Conservation (phyloP, 2,888 invertebrate species). For the Drepana falcataria region DNA sequence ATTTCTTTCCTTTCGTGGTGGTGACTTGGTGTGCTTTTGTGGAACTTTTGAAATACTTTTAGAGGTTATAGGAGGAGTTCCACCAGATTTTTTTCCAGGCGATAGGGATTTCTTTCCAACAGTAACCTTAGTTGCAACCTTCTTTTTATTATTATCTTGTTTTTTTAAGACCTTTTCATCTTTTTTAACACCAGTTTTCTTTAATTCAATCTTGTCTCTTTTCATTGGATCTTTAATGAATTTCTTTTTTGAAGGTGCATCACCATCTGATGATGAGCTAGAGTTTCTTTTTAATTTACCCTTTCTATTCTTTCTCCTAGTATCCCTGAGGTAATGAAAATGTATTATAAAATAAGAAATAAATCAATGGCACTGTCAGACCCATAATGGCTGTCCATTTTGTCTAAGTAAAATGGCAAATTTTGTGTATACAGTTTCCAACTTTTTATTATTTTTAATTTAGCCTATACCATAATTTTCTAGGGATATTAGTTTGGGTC, state of each 20-base stretch:
- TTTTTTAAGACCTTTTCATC: slow-evolving; percentile 65
- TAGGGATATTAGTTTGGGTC: too few species aligned
- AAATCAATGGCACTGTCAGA: too few species aligned
- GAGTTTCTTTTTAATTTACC: slow-evolving; percentile 79
- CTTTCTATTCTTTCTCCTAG: slow-evolving; percentile 72
- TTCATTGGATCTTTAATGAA: slow-evolving; percentile 65
- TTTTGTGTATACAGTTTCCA: too few species aligned
- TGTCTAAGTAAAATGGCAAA: too few species aligned
- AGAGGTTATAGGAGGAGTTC: slow-evolving; percentile 70
- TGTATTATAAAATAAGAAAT: neutral
- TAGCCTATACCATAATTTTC: too few species aligned
- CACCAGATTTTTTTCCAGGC: slow-evolving; percentile 71
- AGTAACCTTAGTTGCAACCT: slow-evolving; percentile 48
- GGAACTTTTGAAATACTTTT: slow-evolving; percentile 58
- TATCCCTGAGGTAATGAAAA: slow-evolving; percentile 43
- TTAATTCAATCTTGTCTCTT: slow-evolving; percentile 63
- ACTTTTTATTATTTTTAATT: too few species aligned
- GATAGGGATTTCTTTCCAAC: slow-evolving; percentile 72
- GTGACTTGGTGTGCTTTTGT: slow-evolving; percentile 68
- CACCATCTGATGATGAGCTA: slow-evolving; percentile 82
- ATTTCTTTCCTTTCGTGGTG: slow-evolving; percentile 63
- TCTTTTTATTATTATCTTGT: slow-evolving; percentile 55
- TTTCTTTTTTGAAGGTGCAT: slow-evolving; percentile 75
- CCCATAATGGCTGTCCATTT: too few species aligned
- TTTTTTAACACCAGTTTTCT: slow-evolving; percentile 63